Base-by-base conservation (phyloP, 2,888 invertebrate species). In the Pachliopta kotzebuea region DNA sequence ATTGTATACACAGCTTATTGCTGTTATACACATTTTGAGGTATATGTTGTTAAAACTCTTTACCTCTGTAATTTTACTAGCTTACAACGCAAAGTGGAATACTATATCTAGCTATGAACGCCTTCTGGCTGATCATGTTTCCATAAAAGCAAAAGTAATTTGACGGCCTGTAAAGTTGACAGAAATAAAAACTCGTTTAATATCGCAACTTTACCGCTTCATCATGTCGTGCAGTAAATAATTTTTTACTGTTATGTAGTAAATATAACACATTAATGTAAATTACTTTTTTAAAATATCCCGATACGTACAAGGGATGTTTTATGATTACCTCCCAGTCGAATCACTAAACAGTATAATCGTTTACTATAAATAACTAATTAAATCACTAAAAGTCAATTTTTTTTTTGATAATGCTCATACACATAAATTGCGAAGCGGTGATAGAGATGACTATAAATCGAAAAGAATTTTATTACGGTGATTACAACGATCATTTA, bases 381-480 rank as follows among this genome's bases (percentile, higher is more conserved):
- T 84, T 83, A 83, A 85, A 79, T 75, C 76, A 71, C 69, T 81
- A 76, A 81, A 83, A 72, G 72, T 73, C 76, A 76, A 80, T 79
- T 78, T 76, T 65, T 78, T 81, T 79, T 79, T 76, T 65, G 76
- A 77, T 81, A 77, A 83, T 81, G 77, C 77, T 79, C 74, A 77
- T 74, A 72, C 73, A 75, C 74, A 78, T 85, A 81, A 83, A 83
- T 82, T 70, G 79, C 81, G 71, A 70, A 67, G 67, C 70, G 58
- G 68, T 72, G 68, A 71, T 76, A 81, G 82, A 78, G 81, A 77
- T 77, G 77, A 69, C 69, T 68, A 75, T 79, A 75, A 74, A 76
- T 70, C 60, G 55, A 54, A 66, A 60, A 56, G 58, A 26, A 69
- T 68, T 67, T 54, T 58, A 17, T 26, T 42, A 56, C 50, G 57